Evolutionary conservation across 2,797 vertebrate genomes (phyloP).

Genomic region (Eulemur rubriventer): DNA sequence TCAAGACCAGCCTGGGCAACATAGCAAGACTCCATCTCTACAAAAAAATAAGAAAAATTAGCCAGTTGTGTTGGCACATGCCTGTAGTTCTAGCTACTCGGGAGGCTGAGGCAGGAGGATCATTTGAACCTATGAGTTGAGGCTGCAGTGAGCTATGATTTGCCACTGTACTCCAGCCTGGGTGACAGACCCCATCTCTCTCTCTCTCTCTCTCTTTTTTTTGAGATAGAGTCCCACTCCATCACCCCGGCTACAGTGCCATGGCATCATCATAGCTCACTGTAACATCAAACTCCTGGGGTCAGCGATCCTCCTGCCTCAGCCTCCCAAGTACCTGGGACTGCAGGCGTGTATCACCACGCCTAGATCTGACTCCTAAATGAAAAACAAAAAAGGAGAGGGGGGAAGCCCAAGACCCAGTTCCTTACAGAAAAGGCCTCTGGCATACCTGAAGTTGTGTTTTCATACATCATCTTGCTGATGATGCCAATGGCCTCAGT

Average conservation of each 20-base stretch:
- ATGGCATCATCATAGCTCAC: not conserved
- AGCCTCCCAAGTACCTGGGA: not conserved
- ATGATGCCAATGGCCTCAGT: conserved; percentile 92
- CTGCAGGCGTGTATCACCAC: not conserved
- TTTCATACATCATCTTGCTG: conserved; percentile 95
- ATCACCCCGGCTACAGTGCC: not conserved
- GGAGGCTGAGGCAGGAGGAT: not conserved
- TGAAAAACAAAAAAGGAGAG: not conserved
- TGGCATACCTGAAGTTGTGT: conserved; percentile 90
- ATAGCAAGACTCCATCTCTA: not conserved
- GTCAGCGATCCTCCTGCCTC: not conserved
- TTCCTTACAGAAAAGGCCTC: not conserved
- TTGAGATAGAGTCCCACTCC: not conserved
- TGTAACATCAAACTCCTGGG: not conserved
- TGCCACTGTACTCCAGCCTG: too few species aligned
- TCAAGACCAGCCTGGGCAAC: not conserved
- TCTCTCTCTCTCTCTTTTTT: not conserved
- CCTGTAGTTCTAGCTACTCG: not conserved
- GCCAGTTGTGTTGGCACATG: not conserved
- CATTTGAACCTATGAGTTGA: not conserved
- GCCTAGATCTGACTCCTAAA: not conserved
- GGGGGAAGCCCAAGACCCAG: not conserved
- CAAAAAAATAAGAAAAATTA: not conserved
- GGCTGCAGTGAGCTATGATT: not conserved
- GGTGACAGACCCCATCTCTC: not conserved